A percentile compares a stretch with the other conserved stretches of the same genome.
These are phyloP conservation scores for Darevskia mixta DNA, from an alignment of 2,797 vertebrate genomes.

Conservation along the genomic window DNA sequence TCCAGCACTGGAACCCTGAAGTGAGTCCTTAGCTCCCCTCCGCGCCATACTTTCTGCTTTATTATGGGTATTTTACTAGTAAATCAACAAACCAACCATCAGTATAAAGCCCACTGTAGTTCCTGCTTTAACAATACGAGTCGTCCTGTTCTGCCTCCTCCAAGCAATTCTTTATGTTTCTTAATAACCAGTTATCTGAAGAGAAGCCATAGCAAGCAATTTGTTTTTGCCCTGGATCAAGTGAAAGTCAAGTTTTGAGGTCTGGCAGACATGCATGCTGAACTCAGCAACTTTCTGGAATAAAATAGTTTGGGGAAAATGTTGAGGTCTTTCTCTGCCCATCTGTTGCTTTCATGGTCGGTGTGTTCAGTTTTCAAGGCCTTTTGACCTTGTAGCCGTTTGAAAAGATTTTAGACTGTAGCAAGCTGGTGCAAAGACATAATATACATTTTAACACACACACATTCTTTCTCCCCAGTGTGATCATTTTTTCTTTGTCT, in stretches of 20 bases:
- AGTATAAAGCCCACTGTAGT: background rate
- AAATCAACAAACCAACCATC: background rate
- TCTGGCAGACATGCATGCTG: constrained; percentile 24
- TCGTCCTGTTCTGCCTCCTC: background rate
- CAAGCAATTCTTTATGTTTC: background rate
- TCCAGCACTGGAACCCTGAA: background rate
- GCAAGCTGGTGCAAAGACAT: background rate
- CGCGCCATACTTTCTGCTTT: background rate
- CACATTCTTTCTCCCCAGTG: background rate
- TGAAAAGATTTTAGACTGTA: background rate
- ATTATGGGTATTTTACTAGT: background rate
- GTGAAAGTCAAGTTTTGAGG: constrained; percentile 25
- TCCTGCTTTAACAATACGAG: background rate
- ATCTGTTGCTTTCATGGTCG: background rate
- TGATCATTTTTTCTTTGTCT: background rate
- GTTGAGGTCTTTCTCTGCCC: background rate
- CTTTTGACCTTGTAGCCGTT: background rate
- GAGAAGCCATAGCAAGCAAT: background rate
- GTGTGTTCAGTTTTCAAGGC: background rate
- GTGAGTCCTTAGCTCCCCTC: background rate
- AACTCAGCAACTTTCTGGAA: constrained; percentile 25
- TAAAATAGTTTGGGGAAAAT: background rate
- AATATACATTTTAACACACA: background rate
- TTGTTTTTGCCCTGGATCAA: background rate
- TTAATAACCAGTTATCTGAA: background rate